These are phyloP conservation scores for Phallusia fumigata DNA, from an alignment of 23 tunicate species.

Conservation along the genomic window DNA sequence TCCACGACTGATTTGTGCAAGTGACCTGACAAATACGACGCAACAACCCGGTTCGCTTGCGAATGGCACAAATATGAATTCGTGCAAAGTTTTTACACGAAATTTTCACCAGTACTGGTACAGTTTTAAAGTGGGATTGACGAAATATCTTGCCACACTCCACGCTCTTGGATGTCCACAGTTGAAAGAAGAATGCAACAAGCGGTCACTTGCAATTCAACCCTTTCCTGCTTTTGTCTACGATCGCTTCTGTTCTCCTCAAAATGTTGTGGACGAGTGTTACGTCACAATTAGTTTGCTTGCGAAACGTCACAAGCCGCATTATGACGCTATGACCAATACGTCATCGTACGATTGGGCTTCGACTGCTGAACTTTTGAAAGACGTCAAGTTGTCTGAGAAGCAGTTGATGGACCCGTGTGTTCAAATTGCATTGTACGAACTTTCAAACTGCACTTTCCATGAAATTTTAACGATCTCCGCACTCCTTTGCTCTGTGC, in stretches of 20 bases:
- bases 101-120: no score
- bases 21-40: no score
- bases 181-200: constrained; percentile 17
- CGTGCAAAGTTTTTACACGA: no score
- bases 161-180: constrained; percentile 9
- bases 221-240: constrained; percentile 13
- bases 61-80: no score
- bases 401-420: constrained; percentile 49
- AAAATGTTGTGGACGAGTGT: not conserved
- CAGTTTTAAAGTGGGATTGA: no score
- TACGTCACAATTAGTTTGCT: not conserved
- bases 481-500: constrained; percentile 40
- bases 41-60: no score
- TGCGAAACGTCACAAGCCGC: no score
- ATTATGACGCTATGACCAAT: no score
- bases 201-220: not conserved
- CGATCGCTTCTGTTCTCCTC: constrained; percentile 9
- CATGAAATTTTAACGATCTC: constrained; percentile 16
- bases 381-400: not conserved
- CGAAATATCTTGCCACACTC: not conserved
- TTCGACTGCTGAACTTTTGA: not conserved
- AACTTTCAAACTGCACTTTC: constrained; percentile 13
- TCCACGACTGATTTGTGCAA: no score
- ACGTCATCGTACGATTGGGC: not conserved
- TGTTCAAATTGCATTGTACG: constrained; percentile 60